Evolutionary conservation across 2,797 vertebrate species (phyloP).

Genomic region (Anabas testudineus): DNA sequence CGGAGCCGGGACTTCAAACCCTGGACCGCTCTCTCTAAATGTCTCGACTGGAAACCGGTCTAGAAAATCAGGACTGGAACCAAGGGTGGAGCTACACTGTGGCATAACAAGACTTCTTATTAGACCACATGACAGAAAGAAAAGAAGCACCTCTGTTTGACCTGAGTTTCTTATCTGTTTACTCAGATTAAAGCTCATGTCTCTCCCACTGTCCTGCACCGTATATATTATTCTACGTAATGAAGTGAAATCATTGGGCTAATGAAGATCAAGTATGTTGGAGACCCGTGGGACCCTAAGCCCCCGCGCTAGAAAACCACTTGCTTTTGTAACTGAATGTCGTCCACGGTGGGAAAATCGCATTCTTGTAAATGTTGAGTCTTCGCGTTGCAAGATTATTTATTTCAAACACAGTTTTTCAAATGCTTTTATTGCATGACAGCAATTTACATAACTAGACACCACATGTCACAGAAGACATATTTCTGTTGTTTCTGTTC

Average conservation of each 20-base stretch:
- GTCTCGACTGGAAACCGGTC: conserved; percentile 39
- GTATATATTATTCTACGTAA: conserved; percentile 11
- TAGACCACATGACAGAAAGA: conserved; percentile 2
- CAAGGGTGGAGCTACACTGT: conserved; percentile 51
- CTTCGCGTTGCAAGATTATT: neutral
- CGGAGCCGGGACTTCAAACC: conserved; percentile 63
- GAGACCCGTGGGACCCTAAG: neutral
- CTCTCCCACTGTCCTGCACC: conserved; percentile 21
- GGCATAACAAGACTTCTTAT: conserved; percentile 16
- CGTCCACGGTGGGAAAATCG: neutral
- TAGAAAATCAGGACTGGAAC: conserved; percentile 75
- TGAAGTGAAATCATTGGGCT: conserved; percentile 23
- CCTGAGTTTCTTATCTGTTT: conserved; percentile 47
- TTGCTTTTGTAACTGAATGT: neutral
- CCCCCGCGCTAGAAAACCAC: neutral
- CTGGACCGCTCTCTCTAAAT: neutral
- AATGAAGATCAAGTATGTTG: conserved; percentile 7
- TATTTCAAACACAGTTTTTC: neutral
- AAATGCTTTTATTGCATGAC: neutral
- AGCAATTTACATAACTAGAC: conserved; percentile 8
- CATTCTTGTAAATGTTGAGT: neutral
- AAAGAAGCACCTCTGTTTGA: conserved; percentile 33
- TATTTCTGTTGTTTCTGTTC: conserved; percentile 31
- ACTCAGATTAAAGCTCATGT: conserved; percentile 14
- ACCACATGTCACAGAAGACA: neutral